Evolutionary conservation across 2,888 invertebrate species (phyloP).

Genomic region (Oscheius onirici): DNA sequence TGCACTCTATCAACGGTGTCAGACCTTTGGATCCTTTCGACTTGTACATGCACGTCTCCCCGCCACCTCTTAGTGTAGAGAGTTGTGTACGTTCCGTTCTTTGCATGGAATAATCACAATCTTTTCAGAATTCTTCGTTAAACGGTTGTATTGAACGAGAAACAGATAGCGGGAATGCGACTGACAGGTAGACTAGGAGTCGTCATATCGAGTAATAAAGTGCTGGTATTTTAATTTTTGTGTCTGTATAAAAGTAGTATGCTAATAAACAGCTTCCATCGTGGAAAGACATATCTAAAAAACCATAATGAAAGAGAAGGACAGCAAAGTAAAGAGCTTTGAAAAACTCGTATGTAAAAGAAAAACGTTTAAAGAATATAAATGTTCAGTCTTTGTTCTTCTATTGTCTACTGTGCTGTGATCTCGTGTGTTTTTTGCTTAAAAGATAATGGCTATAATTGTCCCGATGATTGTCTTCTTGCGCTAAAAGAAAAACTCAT

Average conservation of each 20-base stretch:
- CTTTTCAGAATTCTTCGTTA: neutral
- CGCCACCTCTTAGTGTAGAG: neutral
- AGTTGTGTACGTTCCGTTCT: conserved; percentile 5
- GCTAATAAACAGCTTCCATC: neutral
- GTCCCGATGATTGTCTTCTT: too few relatives aligned
- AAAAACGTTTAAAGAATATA: too few relatives aligned
- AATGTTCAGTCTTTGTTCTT: too few relatives aligned
- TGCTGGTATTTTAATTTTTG: neutral
- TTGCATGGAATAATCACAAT: neutral
- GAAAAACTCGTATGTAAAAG: too few relatives aligned
- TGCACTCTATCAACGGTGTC: neutral
- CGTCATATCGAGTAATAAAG: neutral
- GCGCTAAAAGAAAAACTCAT: too few relatives aligned
- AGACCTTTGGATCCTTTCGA: neutral
- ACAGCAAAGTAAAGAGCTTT: too few relatives aligned
- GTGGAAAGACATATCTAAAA: too few relatives aligned
- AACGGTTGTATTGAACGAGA: neutral
- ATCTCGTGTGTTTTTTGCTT: too few relatives aligned
- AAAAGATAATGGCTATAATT: too few relatives aligned
- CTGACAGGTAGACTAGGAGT: conserved; percentile 6
- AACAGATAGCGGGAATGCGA: conserved; percentile 6
- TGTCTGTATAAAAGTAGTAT: conserved; percentile 15
- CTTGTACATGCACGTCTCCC: neutral
- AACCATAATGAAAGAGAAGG: too few relatives aligned
- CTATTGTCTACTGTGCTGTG: too few relatives aligned